Percentiles rank a stretch among this genome's conserved stretches.
phyloP scores from a whole-genome alignment of 2,888 invertebrate species.

The Lithophane socia region DNA sequence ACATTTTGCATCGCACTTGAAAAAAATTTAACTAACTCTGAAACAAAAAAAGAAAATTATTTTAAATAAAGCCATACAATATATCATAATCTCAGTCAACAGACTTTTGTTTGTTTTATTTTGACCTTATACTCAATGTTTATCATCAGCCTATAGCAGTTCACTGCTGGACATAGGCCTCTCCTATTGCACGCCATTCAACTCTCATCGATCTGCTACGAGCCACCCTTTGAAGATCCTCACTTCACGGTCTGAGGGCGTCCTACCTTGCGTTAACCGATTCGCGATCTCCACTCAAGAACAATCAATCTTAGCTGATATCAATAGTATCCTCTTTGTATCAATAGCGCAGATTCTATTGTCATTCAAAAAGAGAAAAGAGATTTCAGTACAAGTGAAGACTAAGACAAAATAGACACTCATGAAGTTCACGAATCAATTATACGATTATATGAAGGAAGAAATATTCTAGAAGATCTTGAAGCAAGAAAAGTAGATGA shows the following conservation, averaged over 20 bases:
- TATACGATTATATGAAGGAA: no score
- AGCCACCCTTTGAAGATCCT: neutral
- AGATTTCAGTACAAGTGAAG: no score
- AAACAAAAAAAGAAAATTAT: neutral
- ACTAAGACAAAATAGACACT: neutral
- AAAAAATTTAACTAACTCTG: neutral
- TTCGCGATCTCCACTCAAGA: neutral
- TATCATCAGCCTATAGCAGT: neutral
- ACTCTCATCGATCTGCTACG: neutral
- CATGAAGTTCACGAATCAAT: neutral
- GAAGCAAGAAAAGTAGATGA: neutral
- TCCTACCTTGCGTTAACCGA: neutral
- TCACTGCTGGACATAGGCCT: no score
- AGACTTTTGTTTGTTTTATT: conserved; percentile 8
- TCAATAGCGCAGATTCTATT: neutral
- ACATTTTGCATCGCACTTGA: neutral
- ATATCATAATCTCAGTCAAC: neutral
- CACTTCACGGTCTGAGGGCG: neutral
- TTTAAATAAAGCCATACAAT: neutral
- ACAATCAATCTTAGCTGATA: neutral
- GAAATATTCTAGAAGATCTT: neutral
- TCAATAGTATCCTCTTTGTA: neutral
- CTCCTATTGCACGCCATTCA: neutral
- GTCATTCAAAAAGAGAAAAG: neutral
- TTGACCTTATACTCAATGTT: neutral